These are phyloP conservation scores for Eilema sororculum DNA, from an alignment of 2,888 invertebrate species.

Conservation along the genomic window DNA sequence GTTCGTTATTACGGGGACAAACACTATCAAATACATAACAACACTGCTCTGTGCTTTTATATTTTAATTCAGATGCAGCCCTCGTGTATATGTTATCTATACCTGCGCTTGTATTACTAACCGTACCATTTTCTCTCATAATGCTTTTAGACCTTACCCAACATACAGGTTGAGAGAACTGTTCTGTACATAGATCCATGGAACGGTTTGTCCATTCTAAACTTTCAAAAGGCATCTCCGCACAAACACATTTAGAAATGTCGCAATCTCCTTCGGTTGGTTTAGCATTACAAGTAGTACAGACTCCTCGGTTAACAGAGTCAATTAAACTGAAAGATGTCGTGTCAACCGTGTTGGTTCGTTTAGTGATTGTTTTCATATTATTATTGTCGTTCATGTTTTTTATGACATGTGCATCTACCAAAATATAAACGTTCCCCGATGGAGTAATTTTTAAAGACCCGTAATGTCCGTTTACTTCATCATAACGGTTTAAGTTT, in stretches of 20 bases:
- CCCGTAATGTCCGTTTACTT: constrained; percentile 50
- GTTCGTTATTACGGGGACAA: constrained; percentile 52
- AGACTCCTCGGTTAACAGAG: constrained; percentile 48
- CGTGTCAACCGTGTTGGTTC: constrained; percentile 3
- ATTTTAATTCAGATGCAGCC: neutral
- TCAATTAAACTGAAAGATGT: constrained; percentile 24
- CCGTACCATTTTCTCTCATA: neutral
- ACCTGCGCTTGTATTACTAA: neutral
- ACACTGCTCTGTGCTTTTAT: constrained; percentile 41
- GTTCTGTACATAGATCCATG: constrained; percentile 12
- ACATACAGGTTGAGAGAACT: constrained; percentile 8
- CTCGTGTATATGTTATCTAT: neutral
- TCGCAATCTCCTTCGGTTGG: constrained; percentile 52
- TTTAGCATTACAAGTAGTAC: constrained; percentile 19
- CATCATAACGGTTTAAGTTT: constrained; percentile 49
- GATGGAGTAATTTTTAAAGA: constrained; percentile 68
- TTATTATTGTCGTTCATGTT: constrained; percentile 34
- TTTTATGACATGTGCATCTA: constrained; percentile 56
- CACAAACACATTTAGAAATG: constrained; percentile 58
- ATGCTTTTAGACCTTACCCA: constrained; percentile 20
- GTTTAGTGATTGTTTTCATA: constrained; percentile 20
- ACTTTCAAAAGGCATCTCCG: constrained; percentile 34
- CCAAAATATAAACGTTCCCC: constrained; percentile 64
- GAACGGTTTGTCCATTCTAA: neutral
- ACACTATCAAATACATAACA: constrained; percentile 50